These are phyloP conservation scores for Hymenochirus boettgeri DNA, from an alignment of 2,113 vertebrate species.

Conservation along the genomic window DNA sequence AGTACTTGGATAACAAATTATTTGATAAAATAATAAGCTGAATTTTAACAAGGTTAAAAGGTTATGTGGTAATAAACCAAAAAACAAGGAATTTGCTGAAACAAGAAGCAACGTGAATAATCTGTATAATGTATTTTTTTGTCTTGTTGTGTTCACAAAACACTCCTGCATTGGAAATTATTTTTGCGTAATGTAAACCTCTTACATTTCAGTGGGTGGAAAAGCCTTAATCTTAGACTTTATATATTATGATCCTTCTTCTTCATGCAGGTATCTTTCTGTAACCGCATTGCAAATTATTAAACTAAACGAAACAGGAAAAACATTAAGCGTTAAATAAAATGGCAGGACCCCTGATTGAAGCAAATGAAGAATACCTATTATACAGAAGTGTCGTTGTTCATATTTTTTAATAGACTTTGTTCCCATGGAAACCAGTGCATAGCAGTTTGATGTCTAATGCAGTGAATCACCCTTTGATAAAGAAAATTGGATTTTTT, in stretches of 20 bases:
- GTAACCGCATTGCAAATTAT: neutral
- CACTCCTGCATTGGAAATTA: too few species aligned
- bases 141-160: too few species aligned
- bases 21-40: too few species aligned
- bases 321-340: conserved; percentile 8
- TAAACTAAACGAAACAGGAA: conserved; percentile 15
- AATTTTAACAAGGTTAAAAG: too few species aligned
- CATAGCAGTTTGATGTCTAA: conserved; percentile 41
- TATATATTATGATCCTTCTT: neutral
- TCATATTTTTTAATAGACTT: conserved; percentile 56
- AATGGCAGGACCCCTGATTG: conserved; percentile 17
- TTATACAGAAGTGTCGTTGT: conserved; percentile 37
- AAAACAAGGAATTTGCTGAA: too few species aligned
- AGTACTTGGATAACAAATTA: too few species aligned
- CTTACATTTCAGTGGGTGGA: too few species aligned
- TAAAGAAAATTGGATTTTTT: conserved; percentile 45
- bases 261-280: neutral
- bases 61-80: too few species aligned
- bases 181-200: too few species aligned
- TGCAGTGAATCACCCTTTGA: conserved; percentile 51
- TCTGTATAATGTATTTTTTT: too few species aligned
- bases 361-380: conserved; percentile 26
- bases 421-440: conserved; percentile 53
- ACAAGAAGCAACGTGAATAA: too few species aligned
- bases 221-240: too few species aligned